phyloP scores from a whole-genome alignment of 2,797 vertebrate genomes.

The Oreonectes daqikongensis region DNA sequence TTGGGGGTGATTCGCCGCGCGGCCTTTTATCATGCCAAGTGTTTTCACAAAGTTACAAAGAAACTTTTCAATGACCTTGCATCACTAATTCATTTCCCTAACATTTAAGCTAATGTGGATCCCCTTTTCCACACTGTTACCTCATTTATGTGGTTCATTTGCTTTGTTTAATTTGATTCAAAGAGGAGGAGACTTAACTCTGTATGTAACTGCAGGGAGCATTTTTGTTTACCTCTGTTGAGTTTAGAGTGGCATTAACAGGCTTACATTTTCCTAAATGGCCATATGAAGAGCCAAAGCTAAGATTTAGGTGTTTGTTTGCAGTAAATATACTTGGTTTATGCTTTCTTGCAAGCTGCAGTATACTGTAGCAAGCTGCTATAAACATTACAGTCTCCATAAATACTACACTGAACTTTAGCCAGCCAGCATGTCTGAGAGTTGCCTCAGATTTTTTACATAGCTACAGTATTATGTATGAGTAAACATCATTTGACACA shows the following conservation, averaged over 20 bases:
- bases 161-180: slow-evolving; percentile 46
- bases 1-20: slow-evolving; percentile 14
- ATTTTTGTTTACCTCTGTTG: slow-evolving; percentile 33
- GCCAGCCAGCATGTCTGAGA: neutral
- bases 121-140: slow-evolving; percentile 16
- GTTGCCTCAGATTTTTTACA: neutral
- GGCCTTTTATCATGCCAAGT: slow-evolving; percentile 1
- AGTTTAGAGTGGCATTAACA: slow-evolving; percentile 36
- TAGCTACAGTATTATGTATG: neutral
- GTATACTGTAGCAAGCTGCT: neutral
- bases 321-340: slow-evolving; percentile 1
- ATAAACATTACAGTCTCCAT: neutral
- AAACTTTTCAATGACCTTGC: slow-evolving; percentile 34
- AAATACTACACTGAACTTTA: neutral
- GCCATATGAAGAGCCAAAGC: neutral
- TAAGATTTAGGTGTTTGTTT: neutral
- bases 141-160: slow-evolving; percentile 38
- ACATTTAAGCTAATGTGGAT: slow-evolving; percentile 45
- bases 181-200: slow-evolving; percentile 29
- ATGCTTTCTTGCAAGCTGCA: neutral
- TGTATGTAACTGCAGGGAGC: slow-evolving; percentile 29
- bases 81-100: slow-evolving; percentile 23
- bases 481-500: neutral
- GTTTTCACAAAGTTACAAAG: slow-evolving; percentile 5
- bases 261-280: slow-evolving; percentile 29